Evolutionary conservation across 2,888 invertebrate genomes (phyloP).

Genomic region (Ornithoptera alexandrae): DNA sequence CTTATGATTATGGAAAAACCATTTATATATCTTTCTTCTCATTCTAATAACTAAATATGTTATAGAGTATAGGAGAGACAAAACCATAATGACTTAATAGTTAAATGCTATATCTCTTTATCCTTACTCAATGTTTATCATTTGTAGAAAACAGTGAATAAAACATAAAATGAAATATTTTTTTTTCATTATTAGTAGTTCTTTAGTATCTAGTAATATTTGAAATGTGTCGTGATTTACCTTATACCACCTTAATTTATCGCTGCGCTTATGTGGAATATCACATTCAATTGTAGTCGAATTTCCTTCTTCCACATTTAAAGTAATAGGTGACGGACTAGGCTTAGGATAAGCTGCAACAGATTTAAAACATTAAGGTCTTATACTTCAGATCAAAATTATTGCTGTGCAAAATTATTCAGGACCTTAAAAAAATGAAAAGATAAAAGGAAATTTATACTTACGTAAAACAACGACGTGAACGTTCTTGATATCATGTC

Average conservation of each 20-base stretch:
- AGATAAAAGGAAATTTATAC: slow-evolving; percentile 24
- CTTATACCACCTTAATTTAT: slow-evolving; percentile 54
- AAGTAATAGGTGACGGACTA: slow-evolving; percentile 24
- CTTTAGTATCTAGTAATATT: too few relatives aligned
- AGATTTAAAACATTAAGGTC: not conserved
- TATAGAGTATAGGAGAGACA: too few relatives aligned
- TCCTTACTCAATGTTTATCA: too few relatives aligned
- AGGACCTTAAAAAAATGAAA: not conserved
- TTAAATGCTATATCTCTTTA: too few relatives aligned
- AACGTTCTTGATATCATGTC: slow-evolving; percentile 38
- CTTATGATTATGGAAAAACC: too few relatives aligned
- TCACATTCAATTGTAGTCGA: slow-evolving; percentile 41
- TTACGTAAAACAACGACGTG: slow-evolving; percentile 47
- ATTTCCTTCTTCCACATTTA: slow-evolving; percentile 38
- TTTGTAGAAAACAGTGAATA: too few relatives aligned
- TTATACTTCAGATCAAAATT: not conserved
- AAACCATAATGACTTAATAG: too few relatives aligned
- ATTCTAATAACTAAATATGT: too few relatives aligned
- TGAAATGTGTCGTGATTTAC: slow-evolving; percentile 36
- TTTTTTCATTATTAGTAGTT: too few relatives aligned
- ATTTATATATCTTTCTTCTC: too few relatives aligned
- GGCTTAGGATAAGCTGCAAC: slow-evolving; percentile 40
- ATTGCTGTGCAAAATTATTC: not conserved
- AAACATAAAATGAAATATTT: too few relatives aligned
- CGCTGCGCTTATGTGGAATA: slow-evolving; percentile 39